Base-by-base conservation (phyloP, 1,140 invertebrate genomes). In the Drosophila ficusphila region DNA sequence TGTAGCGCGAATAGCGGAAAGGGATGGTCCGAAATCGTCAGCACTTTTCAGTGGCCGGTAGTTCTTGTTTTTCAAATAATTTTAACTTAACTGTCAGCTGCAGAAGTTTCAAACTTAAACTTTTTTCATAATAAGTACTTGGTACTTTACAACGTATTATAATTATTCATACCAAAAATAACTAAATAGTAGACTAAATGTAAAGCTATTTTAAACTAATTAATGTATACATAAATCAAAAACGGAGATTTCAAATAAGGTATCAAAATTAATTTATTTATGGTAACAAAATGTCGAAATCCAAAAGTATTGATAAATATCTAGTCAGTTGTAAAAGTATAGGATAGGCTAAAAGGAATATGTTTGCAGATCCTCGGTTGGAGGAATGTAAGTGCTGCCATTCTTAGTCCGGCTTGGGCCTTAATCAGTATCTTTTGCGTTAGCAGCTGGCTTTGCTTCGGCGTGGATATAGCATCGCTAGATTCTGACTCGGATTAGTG, bases 381-480 rank as follows among this genome's bases (percentile, higher is more conserved):
- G 21, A 14, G 64, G 61, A 68, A 67, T 67, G 36, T 51, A 9
- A 53, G 14, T 53, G 48, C 54, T 23, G 53, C 19, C 58, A 60
- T 18, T 52, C 27, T 67, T 29, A 29, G 46, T 67, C 16, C 64
- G 47, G 23, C 33, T 33, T 16, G 33, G 60, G 19, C 46, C 34
- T 12, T 25, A 16, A 18, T 49, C 58, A 64, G 58, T 36, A 64
- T 38, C 25, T 18, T 7, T 52, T 31, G 53, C 34, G 38, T 39
- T 29, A 41, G 12, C 31, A 23, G 54, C 34, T 21, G 25, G 11
- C 4, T 21, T 36, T 16, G 31, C 46, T 2, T 36, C 39, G 12
- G 19, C 8, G 33, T 21, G 33, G 9, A 9, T n/a, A 25, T 29
- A 49, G 18, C 34, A 16, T n/a, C 23, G 19, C 16, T 31, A 36